Evolutionary conservation across 92 coral and sea anemone genomes (phyloP).

Genomic region (Porites evermanni): DNA sequence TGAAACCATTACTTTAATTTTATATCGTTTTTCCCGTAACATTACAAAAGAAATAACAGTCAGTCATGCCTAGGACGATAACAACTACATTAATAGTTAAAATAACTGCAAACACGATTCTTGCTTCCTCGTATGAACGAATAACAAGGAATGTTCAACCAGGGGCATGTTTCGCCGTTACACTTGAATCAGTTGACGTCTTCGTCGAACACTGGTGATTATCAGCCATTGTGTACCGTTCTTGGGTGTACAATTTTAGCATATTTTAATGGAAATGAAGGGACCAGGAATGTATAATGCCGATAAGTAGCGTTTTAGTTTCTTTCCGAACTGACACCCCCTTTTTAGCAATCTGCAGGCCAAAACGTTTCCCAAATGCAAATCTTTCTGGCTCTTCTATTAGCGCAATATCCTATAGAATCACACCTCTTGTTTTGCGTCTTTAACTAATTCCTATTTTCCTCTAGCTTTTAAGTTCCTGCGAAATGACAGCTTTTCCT

Average conservation of each 20-base stretch:
- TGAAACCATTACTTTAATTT: slow-evolving; percentile 18
- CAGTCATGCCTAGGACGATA: slow-evolving; percentile 17
- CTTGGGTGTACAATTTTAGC: not conserved
- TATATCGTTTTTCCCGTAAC: slow-evolving; percentile 9
- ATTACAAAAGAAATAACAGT: slow-evolving; percentile 18
- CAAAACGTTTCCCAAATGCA: too few relatives aligned
- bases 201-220: not conserved
- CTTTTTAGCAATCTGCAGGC: too few relatives aligned
- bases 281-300: not conserved
- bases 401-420: too few relatives aligned
- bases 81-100: not conserved
- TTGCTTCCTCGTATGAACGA: slow-evolving; percentile 39
- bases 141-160: slow-evolving; percentile 20
- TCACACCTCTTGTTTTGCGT: too few relatives aligned
- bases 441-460: not conserved
- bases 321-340: too few relatives aligned
- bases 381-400: too few relatives aligned
- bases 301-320: too few relatives aligned
- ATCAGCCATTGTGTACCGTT: not conserved
- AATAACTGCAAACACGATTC: not conserved
- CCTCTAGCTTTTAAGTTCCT: not conserved
- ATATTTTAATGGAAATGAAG: not conserved
- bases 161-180: not conserved
- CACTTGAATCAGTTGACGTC: not conserved
- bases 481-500: not conserved